Evolutionary conservation across 2,113 vertebrate species (phyloP).

Genomic region (Petroica traversi): DNA sequence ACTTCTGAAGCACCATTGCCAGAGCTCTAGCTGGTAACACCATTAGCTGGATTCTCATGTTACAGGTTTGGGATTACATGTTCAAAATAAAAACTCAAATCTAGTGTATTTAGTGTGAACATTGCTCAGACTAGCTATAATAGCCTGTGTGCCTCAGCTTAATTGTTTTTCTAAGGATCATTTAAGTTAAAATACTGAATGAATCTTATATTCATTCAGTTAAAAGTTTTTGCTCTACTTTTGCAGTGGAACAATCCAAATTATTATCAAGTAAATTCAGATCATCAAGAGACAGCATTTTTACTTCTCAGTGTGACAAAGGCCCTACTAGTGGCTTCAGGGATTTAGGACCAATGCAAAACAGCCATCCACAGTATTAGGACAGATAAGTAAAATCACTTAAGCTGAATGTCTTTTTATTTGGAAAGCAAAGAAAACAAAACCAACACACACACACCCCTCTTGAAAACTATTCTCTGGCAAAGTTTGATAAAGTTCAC

Average conservation of each 20-base stretch:
- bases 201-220: accelerated
- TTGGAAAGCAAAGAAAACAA: neutral
- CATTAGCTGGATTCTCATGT: neutral
- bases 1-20: neutral
- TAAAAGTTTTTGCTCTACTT: neutral
- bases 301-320: neutral
- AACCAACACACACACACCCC: accelerated
- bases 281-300: neutral
- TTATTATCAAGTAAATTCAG: neutral
- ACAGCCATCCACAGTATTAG: neutral
- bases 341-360: neutral
- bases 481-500: neutral
- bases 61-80: neutral
- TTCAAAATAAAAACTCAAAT: neutral
- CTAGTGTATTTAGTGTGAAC: neutral
- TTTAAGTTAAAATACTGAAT: neutral
- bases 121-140: neutral
- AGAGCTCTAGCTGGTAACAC: neutral
- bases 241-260: neutral
- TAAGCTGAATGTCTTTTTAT: neutral
- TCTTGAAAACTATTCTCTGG: neutral
- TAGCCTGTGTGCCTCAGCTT: neutral
- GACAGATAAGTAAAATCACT: neutral
- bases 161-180: neutral
- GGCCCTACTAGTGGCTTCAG: neutral